Base-by-base conservation (phyloP, 1,140 invertebrate genomes). In the Macrocentrus cingulum region DNA sequence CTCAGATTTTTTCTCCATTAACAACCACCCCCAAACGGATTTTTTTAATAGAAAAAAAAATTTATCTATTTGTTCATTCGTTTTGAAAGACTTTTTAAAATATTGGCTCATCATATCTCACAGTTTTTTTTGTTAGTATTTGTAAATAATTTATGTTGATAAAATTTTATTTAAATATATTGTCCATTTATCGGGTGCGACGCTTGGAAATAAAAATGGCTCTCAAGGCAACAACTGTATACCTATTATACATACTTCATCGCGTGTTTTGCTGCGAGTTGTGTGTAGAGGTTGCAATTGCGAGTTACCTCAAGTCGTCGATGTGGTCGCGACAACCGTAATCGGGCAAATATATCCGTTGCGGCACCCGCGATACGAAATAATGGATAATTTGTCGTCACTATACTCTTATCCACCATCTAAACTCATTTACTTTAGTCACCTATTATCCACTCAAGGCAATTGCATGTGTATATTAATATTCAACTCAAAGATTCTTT, bases 1-100 rank as follows among this genome's bases (percentile, higher is more conserved):
- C 58, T 60, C 29, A 9, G 36, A n/a, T n/a, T 54, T 25, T 37
- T 42, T 29, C 45, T 50, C 54, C 54, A 48, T 54, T 54, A 53
- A 48, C 50, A 54, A 42, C 19, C 23, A 22, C 51, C 52, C 22
- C 19, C 18, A 8, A 29, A 29, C 4, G 25, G 25, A 29, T 9
- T 9, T 29, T 29, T 29, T 29, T 29, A 5, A 9, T 29, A 29
- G 25, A 29, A 9, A 29, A 29, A n/a, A n/a, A n/a, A n/a, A n/a
- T n/a, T n/a, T n/a, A n/a, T n/a, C n/a, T n/a, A n/a, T n/a, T n/a
- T n/a, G n/a, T n/a, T n/a, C n/a, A n/a, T n/a, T n/a, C n/a, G n/a
- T n/a, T n/a, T n/a, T n/a, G n/a, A n/a, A 29, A 29, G 25, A 9
- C 9, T 29, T 29, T 29, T 5, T 29, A 29, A 29, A 29, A 29